Percentiles rank a stretch among this genome's conserved stretches.
Conservation (phyloP, 1,140 invertebrate genomes). For the Neomicropteryx cornuta region DNA sequence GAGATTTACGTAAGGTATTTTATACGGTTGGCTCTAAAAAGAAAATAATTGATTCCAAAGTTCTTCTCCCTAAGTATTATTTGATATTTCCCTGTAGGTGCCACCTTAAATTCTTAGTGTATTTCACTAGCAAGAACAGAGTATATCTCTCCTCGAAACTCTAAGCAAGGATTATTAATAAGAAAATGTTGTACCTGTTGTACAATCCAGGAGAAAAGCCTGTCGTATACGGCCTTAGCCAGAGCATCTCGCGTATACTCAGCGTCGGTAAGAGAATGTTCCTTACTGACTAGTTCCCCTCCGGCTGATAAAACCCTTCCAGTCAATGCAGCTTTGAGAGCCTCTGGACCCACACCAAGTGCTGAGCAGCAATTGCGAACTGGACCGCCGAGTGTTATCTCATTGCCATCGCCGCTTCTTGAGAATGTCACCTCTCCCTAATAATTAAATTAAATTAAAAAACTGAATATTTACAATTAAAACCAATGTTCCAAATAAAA, state of each 20-base stretch:
- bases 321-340: conserved; percentile 67
- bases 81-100: too few relatives aligned
- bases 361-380: conserved; percentile 32
- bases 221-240: conserved; percentile 88
- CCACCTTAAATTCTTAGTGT: too few relatives aligned
- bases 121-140: too few relatives aligned
- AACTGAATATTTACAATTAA: too few relatives aligned
- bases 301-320: conserved; percentile 85
- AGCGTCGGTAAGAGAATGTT: conserved; percentile 73
- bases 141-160: too few relatives aligned
- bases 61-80: too few relatives aligned
- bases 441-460: conserved; percentile 4
- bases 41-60: too few relatives aligned
- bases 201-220: conserved; percentile 89
- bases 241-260: conserved; percentile 87
- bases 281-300: conserved; percentile 89
- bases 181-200: conserved; percentile 37
- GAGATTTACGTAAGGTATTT: too few relatives aligned
- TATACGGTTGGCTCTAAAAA: too few relatives aligned
- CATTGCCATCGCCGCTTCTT: conserved; percentile 18
- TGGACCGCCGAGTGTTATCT: conserved; percentile 23
- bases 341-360: conserved; percentile 59
- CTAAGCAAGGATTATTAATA: too few relatives aligned
- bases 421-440: conserved; percentile 33
- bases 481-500: too few relatives aligned